A percentile compares a stretch with the other conserved stretches of the same genome.
phyloP scores from a whole-genome alignment of 92 coral and sea anemone species.

The Blastomussa wellsi region DNA sequence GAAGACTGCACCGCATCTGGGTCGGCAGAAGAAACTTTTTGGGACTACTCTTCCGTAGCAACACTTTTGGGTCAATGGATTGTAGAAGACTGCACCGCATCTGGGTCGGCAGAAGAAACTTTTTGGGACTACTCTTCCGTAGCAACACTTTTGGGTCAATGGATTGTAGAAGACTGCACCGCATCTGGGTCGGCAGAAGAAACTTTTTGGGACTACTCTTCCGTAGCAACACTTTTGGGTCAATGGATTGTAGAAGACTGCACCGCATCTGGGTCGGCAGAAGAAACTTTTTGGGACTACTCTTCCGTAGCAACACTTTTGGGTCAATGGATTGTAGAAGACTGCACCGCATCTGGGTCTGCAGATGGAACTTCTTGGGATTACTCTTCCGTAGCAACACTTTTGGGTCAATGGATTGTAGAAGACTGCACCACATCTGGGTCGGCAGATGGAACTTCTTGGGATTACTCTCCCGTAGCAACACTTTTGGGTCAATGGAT shows the following conservation, averaged over 20 bases:
- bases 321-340: background rate
- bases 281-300: background rate
- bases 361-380: background rate
- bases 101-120: background rate
- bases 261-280: background rate
- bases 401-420: background rate
- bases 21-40: background rate
- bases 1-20: background rate
- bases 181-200: background rate
- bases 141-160: slow-evolving; percentile 4
- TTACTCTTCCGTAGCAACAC: slow-evolving; percentile 2
- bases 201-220: background rate
- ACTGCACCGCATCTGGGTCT: background rate
- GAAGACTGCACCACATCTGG: background rate
- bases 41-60: background rate
- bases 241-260: background rate
- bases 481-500: background rate
- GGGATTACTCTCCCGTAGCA: background rate
- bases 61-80: background rate
- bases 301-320: background rate
- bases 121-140: slow-evolving; percentile 2
- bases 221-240: slow-evolving; percentile 16
- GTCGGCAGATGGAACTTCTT: background rate
- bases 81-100: background rate
- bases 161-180: background rate